phyloP scores from a whole-genome alignment of 2,113 vertebrate genomes.

The Glaucidium brasilianum region DNA sequence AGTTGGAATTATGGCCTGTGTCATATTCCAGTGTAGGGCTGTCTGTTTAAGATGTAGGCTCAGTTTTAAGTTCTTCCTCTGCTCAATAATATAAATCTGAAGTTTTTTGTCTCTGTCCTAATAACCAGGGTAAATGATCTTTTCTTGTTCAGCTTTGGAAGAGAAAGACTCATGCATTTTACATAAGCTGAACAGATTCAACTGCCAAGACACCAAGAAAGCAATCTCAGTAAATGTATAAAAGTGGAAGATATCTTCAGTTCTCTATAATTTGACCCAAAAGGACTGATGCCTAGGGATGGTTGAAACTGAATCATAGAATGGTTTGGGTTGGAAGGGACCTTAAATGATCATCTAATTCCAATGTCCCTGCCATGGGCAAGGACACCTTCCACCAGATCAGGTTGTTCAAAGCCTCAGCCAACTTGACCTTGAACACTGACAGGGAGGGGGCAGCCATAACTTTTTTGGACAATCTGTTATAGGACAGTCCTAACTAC shows the following conservation, averaged over 20 bases:
- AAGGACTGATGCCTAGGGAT: not conserved
- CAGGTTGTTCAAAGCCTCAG: not conserved
- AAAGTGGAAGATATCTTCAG: not conserved
- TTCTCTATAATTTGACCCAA: not conserved
- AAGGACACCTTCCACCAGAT: not conserved
- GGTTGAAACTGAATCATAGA: not conserved
- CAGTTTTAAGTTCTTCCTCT: not conserved
- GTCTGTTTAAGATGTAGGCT: not conserved
- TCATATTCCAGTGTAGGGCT: not conserved
- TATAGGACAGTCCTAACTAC: not conserved
- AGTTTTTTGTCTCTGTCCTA: not conserved
- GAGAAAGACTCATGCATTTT: not conserved
- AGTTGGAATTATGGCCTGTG: not conserved
- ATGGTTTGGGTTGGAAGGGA: not conserved
- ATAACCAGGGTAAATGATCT: not conserved
- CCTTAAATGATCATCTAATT: not conserved
- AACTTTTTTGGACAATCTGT: not conserved
- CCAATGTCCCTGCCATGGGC: fast-evolving
- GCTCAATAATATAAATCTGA: not conserved
- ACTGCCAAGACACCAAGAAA: not conserved
- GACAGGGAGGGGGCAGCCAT: not conserved
- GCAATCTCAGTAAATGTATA: not conserved
- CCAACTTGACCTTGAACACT: not conserved
- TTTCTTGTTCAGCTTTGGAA: not conserved
- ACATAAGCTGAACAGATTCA: not conserved